phyloP scores from a whole-genome alignment of 2,888 invertebrate species.

The Tethea ocularis region DNA sequence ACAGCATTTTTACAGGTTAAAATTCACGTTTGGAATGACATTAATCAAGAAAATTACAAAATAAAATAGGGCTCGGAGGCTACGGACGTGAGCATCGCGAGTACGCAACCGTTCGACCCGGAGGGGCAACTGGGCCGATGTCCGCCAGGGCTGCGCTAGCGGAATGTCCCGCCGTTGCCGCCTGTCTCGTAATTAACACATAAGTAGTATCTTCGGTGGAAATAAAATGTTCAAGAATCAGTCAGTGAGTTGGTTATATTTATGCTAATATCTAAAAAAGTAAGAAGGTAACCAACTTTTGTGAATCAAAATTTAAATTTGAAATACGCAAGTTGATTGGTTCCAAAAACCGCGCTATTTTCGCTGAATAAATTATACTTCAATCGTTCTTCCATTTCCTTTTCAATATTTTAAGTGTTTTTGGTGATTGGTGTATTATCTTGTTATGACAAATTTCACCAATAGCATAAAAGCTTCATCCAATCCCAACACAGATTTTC shows the following conservation, averaged over 20 bases:
- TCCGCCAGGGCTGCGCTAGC: conserved; percentile 81
- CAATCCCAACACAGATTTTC: background rate
- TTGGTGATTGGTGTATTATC: background rate
- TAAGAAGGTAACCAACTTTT: background rate
- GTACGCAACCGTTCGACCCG: conserved; percentile 81
- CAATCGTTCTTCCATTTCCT: conserved; percentile 24
- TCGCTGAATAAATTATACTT: conserved; percentile 49
- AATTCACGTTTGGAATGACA: conserved; percentile 46
- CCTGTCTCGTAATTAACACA: conserved; percentile 28
- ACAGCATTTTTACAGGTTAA: conserved; percentile 22
- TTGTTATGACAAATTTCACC: background rate
- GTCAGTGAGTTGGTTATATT: conserved; percentile 17
- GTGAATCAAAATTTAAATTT: conserved; percentile 44
- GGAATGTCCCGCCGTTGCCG: conserved; percentile 67
- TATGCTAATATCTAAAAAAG: background rate
- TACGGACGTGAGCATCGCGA: conserved; percentile 58
- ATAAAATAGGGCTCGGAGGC: conserved; percentile 43
- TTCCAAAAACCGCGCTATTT: conserved; percentile 58
- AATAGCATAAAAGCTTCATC: background rate
- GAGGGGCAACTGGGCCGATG: conserved; percentile 80
- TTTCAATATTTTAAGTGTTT: too few relatives aligned
- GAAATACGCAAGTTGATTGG: conserved; percentile 26
- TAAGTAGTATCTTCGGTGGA: background rate
- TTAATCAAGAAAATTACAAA: conserved; percentile 31
- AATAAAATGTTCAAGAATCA: conserved; percentile 18